Conservation (phyloP, 2,113 vertebrate genomes). For the Cynocephalus volans region DNA sequence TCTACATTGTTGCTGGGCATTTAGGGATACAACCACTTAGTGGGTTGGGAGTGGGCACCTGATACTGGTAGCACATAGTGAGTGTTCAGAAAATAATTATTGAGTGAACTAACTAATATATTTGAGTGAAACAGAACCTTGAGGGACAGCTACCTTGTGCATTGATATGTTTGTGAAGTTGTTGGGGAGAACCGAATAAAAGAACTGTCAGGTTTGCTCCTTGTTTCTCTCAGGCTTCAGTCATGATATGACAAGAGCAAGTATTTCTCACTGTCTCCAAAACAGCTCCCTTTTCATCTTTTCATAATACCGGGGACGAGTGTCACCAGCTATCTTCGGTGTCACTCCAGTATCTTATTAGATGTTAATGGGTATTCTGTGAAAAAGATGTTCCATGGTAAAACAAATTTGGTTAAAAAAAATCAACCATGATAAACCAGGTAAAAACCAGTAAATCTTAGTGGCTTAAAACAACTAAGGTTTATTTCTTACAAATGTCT, state of each 20-base stretch:
- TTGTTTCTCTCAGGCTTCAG: background rate
- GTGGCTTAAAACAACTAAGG: background rate
- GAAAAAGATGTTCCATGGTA: background rate
- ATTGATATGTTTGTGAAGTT: background rate
- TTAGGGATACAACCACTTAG: background rate
- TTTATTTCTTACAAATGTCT: background rate
- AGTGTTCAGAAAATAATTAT: background rate
- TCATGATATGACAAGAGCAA: background rate
- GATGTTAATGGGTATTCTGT: background rate
- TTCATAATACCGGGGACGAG: background rate
- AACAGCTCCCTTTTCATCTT: background rate
- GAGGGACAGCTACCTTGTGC: background rate
- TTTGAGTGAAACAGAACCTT: background rate
- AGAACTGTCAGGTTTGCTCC: background rate
- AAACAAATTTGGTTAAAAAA: background rate
- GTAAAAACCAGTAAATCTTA: background rate
- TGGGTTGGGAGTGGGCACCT: background rate
- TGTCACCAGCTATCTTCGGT: background rate
- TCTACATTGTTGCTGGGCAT: background rate
- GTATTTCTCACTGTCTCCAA: background rate
- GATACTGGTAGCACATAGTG: background rate
- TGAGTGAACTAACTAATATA: background rate
- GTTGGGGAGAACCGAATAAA: background rate
- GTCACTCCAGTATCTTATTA: background rate
- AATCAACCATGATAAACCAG: background rate